Conservation (phyloP, 2,797 vertebrate genomes). For the Hephaestus fuliginosus region DNA sequence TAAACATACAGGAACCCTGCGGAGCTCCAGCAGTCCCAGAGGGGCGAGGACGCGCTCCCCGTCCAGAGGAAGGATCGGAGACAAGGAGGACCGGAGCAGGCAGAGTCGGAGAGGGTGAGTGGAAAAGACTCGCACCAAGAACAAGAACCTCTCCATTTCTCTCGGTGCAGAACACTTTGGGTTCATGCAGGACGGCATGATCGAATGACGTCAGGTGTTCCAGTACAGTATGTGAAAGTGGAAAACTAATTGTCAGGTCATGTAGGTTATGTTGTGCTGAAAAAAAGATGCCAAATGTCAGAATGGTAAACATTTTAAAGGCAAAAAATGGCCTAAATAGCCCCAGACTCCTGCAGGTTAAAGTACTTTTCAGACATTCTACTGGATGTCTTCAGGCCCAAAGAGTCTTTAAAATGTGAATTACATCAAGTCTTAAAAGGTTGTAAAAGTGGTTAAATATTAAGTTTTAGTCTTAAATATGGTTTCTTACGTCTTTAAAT, state of each 20-base stretch:
- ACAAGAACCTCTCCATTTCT: neutral
- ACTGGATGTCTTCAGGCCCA: neutral
- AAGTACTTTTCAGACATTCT: neutral
- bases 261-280: too few relatives aligned
- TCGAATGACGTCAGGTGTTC: too few relatives aligned
- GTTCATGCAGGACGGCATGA: neutral
- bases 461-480: neutral
- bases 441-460: neutral
- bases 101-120: conserved; percentile 91
- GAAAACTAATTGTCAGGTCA: too few relatives aligned
- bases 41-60: conserved; percentile 92
- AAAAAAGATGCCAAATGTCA: too few relatives aligned
- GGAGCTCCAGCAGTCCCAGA: conserved; percentile 94
- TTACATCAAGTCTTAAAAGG: neutral
- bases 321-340: too few relatives aligned
- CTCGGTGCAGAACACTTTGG: neutral
- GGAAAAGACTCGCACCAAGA: neutral
- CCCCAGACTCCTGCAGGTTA: neutral
- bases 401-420: neutral
- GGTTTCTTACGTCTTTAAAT: neutral
- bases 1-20: conserved; percentile 91
- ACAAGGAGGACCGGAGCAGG: conserved; percentile 90
- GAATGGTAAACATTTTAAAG: too few relatives aligned
- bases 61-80: conserved; percentile 90
- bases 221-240: too few relatives aligned